Conservation (phyloP, 1,140 invertebrate species). For the Camponotus floridanus region DNA sequence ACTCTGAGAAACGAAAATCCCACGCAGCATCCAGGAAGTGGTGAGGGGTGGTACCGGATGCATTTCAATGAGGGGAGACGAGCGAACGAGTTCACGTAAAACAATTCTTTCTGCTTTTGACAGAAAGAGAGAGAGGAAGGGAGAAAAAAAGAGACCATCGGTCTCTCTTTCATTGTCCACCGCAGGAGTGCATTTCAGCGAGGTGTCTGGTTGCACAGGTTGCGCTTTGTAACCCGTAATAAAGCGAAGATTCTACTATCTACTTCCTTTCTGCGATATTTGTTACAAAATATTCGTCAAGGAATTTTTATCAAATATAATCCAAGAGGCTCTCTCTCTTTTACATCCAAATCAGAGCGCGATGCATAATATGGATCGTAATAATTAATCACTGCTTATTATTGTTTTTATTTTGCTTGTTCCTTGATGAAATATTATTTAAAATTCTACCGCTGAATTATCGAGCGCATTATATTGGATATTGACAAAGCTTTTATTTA, state of each 20-base stretch:
- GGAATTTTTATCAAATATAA: background rate
- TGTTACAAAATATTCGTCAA: constrained; percentile 2
- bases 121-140: constrained; percentile 39
- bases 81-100: constrained; percentile 76
- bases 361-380: background rate
- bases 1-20: constrained; percentile 71
- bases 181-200: constrained; percentile 63
- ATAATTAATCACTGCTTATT: constrained; percentile 4
- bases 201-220: constrained; percentile 73
- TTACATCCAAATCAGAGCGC: background rate
- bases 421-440: constrained; percentile 19
- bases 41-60: constrained; percentile 77
- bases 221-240: constrained; percentile 50
- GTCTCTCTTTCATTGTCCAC: constrained; percentile 68
- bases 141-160: constrained; percentile 41
- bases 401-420: background rate
- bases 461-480: background rate
- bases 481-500: background rate
- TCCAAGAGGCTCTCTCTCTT: background rate
- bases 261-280: constrained; percentile 47
- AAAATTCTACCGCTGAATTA: background rate
- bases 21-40: constrained; percentile 80
- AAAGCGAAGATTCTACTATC: constrained; percentile 17
- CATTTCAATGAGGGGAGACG: constrained; percentile 76
- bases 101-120: constrained; percentile 76